Evolutionary conservation across 2,113 vertebrate genomes (phyloP).

Genomic region (Prietella phreatophila): DNA sequence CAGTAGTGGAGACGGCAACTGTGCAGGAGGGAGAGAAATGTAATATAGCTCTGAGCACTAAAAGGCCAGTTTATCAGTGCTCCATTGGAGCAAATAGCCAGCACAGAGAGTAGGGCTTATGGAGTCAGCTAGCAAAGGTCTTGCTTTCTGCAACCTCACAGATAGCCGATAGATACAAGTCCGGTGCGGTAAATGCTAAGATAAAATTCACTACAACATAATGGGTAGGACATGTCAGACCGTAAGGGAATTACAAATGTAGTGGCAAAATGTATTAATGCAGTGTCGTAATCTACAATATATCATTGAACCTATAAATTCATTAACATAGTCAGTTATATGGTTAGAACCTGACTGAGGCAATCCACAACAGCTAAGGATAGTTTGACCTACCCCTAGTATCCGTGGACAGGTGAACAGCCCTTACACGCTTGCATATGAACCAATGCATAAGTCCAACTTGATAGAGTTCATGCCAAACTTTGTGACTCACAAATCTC

Average conservation of each 20-base stretch:
- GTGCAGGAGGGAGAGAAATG: conserved; percentile 71
- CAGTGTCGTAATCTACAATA: neutral
- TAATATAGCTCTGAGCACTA: conserved; percentile 72
- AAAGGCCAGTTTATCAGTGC: conserved; percentile 73
- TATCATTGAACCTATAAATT: neutral
- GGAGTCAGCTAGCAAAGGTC: conserved; percentile 58
- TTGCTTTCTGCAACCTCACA: neutral
- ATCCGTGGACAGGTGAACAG: neutral
- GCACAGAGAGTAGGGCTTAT: conserved; percentile 49
- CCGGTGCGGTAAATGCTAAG: neutral
- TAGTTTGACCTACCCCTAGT: neutral
- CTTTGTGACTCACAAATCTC: neutral
- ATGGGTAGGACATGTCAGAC: neutral
- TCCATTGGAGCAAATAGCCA: conserved; percentile 66
- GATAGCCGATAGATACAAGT: conserved; percentile 14
- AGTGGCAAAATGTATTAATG: neutral
- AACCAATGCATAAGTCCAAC: neutral
- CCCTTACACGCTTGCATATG: neutral
- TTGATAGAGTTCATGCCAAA: neutral
- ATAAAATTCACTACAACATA: neutral
- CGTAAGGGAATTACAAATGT: neutral
- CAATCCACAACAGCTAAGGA: neutral
- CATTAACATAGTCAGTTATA: neutral
- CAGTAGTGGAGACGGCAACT: conserved; percentile 62
- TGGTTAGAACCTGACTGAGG: neutral